phyloP scores from a whole-genome alignment of 2,797 vertebrate genomes.

The Propithecus deckenii region DNA sequence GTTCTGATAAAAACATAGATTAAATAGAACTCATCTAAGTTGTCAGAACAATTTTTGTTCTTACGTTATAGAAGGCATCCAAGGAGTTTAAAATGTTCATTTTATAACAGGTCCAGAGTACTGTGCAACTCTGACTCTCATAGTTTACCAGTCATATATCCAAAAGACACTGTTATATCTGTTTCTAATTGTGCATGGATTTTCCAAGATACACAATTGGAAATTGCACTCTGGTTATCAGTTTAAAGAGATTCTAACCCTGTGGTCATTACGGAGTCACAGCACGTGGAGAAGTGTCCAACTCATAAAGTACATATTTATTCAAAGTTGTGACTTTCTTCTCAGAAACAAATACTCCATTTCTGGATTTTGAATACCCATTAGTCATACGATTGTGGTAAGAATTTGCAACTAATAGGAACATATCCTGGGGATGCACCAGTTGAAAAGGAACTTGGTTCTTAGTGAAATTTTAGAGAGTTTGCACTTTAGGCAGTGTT shows the following conservation, averaged over 20 bases:
- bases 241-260: not conserved
- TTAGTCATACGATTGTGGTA: not conserved
- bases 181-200: not conserved
- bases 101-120: not conserved
- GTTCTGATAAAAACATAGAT: not conserved
- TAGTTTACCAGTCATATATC: not conserved
- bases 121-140: not conserved
- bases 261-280: not conserved
- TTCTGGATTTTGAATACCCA: not conserved
- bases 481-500: not conserved
- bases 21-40: not conserved
- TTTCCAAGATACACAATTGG: not conserved
- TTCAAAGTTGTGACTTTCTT: constrained; percentile 4
- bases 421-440: not conserved
- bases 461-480: not conserved
- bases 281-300: not conserved
- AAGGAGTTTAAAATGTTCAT: not conserved
- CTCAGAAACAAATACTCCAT: not conserved
- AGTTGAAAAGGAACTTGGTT: not conserved
- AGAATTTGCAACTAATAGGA: not conserved
- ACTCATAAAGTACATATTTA: not conserved
- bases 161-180: not conserved
- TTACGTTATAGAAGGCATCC: not conserved
- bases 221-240: not conserved
- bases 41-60: not conserved